A percentile compares a stretch with the other conserved stretches of the same genome.
These are phyloP conservation scores for Steromphala cineraria DNA, from an alignment of 2,888 invertebrate genomes.

Conservation along the genomic window DNA sequence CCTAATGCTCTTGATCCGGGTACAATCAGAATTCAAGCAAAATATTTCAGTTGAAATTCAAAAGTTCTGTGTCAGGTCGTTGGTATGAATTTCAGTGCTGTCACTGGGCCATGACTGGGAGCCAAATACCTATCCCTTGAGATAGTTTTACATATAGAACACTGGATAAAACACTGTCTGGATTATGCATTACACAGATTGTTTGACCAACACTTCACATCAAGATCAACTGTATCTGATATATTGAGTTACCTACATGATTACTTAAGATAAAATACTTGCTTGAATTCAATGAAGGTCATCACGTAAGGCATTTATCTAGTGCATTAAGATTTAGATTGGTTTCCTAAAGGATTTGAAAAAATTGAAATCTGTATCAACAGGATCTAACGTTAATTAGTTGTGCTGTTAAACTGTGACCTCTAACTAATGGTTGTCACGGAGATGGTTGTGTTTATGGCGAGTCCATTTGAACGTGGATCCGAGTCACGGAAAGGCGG, in stretches of 20 bases:
- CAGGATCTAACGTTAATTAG: too few species aligned
- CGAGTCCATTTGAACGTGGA: conserved; percentile 13
- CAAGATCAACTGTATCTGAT: background rate
- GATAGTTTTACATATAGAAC: background rate
- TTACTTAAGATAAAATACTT: background rate
- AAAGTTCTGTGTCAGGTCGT: background rate
- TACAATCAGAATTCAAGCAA: too few species aligned
- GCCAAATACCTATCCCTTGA: background rate
- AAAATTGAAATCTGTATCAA: too few species aligned
- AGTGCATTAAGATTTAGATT: too few species aligned
- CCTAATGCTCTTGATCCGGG: background rate
- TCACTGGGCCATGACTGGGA: too few species aligned
- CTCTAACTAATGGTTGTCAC: conserved; percentile 6
- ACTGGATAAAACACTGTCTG: background rate
- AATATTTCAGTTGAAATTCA: too few species aligned
- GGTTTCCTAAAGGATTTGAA: too few species aligned
- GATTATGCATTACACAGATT: background rate
- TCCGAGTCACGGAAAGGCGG: background rate
- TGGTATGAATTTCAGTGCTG: too few species aligned
- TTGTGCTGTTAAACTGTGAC: too few species aligned
- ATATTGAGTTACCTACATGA: background rate
- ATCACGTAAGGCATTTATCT: background rate
- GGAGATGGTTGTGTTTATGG: conserved; percentile 17
- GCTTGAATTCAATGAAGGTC: background rate
- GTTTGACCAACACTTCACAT: background rate